phyloP scores from a whole-genome alignment of 2,797 vertebrate species.

The Balearica regulorum region DNA sequence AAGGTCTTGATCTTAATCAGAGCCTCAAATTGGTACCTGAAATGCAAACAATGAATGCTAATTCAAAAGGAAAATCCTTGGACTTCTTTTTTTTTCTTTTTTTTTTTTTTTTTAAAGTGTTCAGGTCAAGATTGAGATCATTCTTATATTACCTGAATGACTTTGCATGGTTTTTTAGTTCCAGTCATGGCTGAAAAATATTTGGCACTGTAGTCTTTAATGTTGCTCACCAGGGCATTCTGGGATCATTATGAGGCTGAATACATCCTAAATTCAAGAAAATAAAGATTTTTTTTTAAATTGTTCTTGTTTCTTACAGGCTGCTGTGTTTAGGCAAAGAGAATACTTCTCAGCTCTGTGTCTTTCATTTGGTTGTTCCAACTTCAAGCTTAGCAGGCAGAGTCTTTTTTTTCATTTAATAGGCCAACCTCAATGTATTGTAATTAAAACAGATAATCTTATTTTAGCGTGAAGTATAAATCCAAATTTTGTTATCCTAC shows the following conservation, averaged over 20 bases:
- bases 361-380: background rate
- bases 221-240: background rate
- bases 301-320: background rate
- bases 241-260: background rate
- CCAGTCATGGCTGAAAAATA: background rate
- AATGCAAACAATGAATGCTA: background rate
- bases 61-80: background rate
- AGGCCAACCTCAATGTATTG: background rate
- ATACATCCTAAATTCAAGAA: background rate
- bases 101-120: background rate
- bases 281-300: background rate
- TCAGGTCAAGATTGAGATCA: background rate
- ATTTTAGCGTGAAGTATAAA: background rate
- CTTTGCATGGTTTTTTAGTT: background rate
- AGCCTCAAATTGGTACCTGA: background rate
- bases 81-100: background rate
- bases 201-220: background rate
- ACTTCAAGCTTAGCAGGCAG: background rate
- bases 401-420: background rate
- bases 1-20: background rate
- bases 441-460: background rate
- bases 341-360: background rate
- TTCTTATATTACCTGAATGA: background rate
- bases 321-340: background rate
- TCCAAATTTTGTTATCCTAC: background rate